A percentile compares a stretch with the other conserved stretches of the same genome.
Conservation (phyloP, 2,797 vertebrate genomes). For the Sebastes dallii region DNA sequence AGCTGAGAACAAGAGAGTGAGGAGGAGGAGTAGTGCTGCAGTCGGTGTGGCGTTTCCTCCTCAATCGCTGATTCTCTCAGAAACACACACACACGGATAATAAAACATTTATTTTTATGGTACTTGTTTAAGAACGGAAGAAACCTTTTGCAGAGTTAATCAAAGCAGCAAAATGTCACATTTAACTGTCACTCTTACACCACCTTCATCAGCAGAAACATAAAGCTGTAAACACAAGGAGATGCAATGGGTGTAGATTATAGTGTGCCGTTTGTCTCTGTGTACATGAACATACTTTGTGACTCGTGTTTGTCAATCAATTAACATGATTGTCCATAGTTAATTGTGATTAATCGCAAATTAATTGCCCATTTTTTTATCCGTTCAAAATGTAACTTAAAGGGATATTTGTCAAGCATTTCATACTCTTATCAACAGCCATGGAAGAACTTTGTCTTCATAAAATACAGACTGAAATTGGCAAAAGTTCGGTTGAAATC, state of each 20-base stretch:
- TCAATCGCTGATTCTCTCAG: neutral
- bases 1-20: constrained; percentile 22
- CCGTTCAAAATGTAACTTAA: too few species aligned
- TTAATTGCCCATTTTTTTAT: too few species aligned
- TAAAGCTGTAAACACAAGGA: neutral
- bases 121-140: constrained; percentile 7
- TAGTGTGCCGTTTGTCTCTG: neutral
- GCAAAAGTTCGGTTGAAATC: too few species aligned
- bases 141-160: constrained; percentile 9
- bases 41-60: neutral
- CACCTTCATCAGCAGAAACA: constrained; percentile 1
- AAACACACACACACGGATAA: constrained; percentile 1
- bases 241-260: neutral
- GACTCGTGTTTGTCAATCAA: too few species aligned
- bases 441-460: too few species aligned
- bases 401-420: too few species aligned
- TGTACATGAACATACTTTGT: neutral
- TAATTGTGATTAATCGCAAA: too few species aligned
- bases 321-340: too few species aligned
- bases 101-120: constrained; percentile 9
- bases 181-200: neutral
- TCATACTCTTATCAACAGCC: too few species aligned
- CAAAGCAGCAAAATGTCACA: constrained; percentile 6
- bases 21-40: constrained; percentile 2
- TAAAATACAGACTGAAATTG: too few species aligned